Base-by-base conservation (phyloP, 2,888 invertebrate species). In the Eristalis pertinax region DNA sequence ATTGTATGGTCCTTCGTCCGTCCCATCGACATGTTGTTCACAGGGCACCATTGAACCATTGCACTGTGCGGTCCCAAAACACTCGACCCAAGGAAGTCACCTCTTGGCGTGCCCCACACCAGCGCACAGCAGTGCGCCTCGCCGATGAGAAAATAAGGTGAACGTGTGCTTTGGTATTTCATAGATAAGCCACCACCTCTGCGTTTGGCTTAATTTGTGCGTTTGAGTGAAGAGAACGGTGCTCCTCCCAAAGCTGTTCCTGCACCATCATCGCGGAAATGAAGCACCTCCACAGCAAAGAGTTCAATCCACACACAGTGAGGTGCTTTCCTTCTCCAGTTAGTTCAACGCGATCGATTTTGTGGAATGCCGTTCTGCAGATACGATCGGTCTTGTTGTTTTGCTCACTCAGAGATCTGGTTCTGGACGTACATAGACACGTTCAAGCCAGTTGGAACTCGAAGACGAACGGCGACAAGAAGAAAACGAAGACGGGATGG, bases 321-420 rank as follows among this genome's bases (percentile, higher is more conserved):
- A 13, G 24, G 63, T 32, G 7, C 15, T 35, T 35, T 63, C 26
- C 19, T 29, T 38, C 60, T 60, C 15, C 26, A 60, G 24, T 43
- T 76, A n/a, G 38, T 64, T 22, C 64, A 67, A 24, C 41, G 29
- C 73, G 32, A 80, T 80, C 68, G 73, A 68, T 80, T 74, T 68
- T 32, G 22, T 63, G 80, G 80, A 80, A 80, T 80, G 80, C 50
- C 60, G 80, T 80, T 80, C 10, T 74, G 68, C 38, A 67, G 80
- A 80, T 80, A 80, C 32, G 60, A 80, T 80, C 80, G 62, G 50
- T 19, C 19, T 50, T 50, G 19, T 50, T 58, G 67, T 79, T 73
- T 62, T 74, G 62, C 62, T 35, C 62, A 38, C 62, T 62, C 50
- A 15, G 62, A 73, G 62, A 80, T 80, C 80, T 80, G 80, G 80